Evolutionary conservation across 2,888 invertebrate genomes (phyloP).

Genomic region (Drosophila limbata): DNA sequence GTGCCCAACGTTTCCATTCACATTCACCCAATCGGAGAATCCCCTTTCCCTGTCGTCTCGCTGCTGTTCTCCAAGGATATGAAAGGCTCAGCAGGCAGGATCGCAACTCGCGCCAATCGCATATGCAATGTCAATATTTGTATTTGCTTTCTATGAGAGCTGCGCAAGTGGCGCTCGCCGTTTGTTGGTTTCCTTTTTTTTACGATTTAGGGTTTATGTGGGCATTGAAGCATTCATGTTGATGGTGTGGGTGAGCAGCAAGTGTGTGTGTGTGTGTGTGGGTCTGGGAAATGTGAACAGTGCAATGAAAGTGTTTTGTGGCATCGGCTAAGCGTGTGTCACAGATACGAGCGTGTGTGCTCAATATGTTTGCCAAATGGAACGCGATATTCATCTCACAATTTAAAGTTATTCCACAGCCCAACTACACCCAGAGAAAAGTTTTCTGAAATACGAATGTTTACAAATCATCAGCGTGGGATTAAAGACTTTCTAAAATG

Average conservation of each 20-base stretch:
- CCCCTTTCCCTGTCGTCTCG: neutral
- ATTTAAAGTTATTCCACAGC: slow-evolving; percentile 21
- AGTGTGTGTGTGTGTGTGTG: no score
- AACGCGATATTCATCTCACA: slow-evolving; percentile 38
- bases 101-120: slow-evolving; percentile 63
- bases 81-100: slow-evolving; percentile 49
- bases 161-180: slow-evolving; percentile 46
- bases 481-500: no score
- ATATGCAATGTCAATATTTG: slow-evolving; percentile 79
- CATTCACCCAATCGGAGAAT: slow-evolving; percentile 2
- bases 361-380: slow-evolving; percentile 42
- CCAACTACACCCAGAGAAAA: neutral
- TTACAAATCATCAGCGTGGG: no score
- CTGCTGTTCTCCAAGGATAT: slow-evolving; percentile 7
- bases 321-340: slow-evolving; percentile 19
- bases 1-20: slow-evolving; percentile 35
- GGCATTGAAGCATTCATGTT: slow-evolving; percentile 45
- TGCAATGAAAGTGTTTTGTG: slow-evolving; percentile 47
- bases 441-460: neutral
- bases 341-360: slow-evolving; percentile 19
- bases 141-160: slow-evolving; percentile 76
- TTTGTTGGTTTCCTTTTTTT: slow-evolving; percentile 60
- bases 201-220: slow-evolving; percentile 69
- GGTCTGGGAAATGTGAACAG: slow-evolving; percentile 12
- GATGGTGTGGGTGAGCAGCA: neutral